These are phyloP conservation scores for Glaucomys volans DNA, from an alignment of 2,113 vertebrate species.

Conservation along the genomic window DNA sequence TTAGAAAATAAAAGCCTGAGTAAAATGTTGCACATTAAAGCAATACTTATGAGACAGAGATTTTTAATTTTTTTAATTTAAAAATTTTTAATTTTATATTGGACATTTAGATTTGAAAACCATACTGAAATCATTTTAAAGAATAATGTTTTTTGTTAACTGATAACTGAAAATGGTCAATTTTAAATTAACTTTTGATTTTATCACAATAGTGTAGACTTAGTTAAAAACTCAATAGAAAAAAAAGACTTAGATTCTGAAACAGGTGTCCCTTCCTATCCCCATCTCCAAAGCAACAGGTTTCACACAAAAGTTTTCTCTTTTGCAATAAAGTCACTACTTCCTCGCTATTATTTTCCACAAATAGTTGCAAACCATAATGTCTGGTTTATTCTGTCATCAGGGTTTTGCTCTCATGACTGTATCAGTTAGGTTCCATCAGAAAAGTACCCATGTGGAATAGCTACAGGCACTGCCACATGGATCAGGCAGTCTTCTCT, in stretches of 20 bases:
- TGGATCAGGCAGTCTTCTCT: background rate
- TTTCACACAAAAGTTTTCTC: background rate
- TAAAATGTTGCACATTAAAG: background rate
- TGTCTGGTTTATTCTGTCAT: background rate
- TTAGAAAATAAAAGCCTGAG: background rate
- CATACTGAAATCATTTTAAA: background rate
- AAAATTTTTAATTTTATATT: background rate
- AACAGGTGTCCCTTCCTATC: background rate
- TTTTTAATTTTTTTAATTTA: background rate
- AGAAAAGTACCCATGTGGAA: background rate
- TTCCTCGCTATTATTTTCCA: background rate
- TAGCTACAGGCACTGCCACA: background rate
- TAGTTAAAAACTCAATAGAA: constrained; percentile 9
- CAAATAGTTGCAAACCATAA: background rate
- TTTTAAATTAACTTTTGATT: constrained; percentile 6
- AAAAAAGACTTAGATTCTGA: background rate
- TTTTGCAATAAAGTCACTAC: background rate
- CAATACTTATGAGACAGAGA: background rate
- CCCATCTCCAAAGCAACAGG: background rate
- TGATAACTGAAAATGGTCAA: background rate
- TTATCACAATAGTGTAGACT: background rate
- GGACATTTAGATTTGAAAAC: background rate
- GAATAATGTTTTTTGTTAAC: background rate
- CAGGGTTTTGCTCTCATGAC: background rate
- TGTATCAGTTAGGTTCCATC: background rate